phyloP scores from a whole-genome alignment of 2,797 vertebrate genomes.

The Sebastes nivosus region DNA sequence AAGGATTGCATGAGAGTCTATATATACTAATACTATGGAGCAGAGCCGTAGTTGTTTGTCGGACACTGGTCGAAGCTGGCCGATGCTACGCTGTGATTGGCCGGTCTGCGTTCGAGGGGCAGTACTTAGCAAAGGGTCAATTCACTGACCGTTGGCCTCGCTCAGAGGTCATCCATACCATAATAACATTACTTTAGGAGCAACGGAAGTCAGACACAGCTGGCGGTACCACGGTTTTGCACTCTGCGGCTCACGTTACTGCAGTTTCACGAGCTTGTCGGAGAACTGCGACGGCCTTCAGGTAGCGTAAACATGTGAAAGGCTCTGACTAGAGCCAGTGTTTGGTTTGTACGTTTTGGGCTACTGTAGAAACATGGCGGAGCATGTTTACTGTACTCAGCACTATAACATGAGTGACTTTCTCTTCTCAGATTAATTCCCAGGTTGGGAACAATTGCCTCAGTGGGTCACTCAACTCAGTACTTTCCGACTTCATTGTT shows the following conservation, averaged over 20 bases:
- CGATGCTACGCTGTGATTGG: too few species aligned
- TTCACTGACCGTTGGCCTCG: too few species aligned
- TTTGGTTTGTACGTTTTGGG: neutral
- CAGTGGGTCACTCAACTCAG: too few species aligned
- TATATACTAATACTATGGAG: too few species aligned
- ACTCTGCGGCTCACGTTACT: neutral
- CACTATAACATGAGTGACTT: neutral
- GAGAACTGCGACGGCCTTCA: neutral
- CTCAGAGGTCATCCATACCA: rapidly evolving
- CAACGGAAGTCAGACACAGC: neutral
- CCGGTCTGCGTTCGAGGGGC: too few species aligned
- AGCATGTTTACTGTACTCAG: neutral
- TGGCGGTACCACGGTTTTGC: neutral
- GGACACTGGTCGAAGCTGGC: too few species aligned
- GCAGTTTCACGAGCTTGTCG: neutral
- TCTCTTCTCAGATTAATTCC: neutral
- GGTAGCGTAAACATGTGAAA: neutral
- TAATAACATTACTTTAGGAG: neutral
- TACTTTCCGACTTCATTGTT: neutral
- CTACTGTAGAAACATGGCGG: neutral
- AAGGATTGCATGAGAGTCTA: too few species aligned
- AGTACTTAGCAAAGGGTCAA: too few species aligned
- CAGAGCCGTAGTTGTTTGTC: too few species aligned
- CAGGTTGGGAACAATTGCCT: neutral
- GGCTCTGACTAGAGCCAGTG: neutral